Evolutionary conservation across 2,797 vertebrate species (phyloP), one percentile per base, ranked within the genome.

Genomic region (Eospalax fontanierii): DNA sequence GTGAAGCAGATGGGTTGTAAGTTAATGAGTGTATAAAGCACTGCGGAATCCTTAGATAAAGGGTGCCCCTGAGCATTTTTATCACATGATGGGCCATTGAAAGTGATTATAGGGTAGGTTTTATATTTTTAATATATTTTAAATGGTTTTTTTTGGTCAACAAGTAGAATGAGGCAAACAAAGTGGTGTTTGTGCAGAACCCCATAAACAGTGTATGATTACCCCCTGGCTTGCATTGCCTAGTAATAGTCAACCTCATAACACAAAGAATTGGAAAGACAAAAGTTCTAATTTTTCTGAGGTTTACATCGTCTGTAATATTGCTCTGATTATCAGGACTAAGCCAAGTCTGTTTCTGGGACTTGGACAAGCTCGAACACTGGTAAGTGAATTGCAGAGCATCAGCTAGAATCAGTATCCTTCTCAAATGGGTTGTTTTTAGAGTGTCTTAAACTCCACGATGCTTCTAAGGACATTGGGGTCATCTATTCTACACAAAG

Each of bases 51-150:
- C 92, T 93, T 61, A 81, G 71, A 92, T 87, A 94, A 92, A 96
- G 84, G 40, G 57, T 90, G 68, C 79, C 65, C 90, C 33, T 78
- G 93, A 76, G 93, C 90, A 88, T 8, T 86, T n/a, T 43, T 94
- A 87, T 92, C 94, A 96, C 15, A 63, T 87, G 95, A 83, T 16
- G 54, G 73, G 79, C 59, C 38, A 43, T 66, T 54, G 61, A 61
- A 46, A 68, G 28, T 93, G 95, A 82, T 87, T 78, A 61, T n/a
- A 82, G 75, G 65, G 59, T 46, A 93, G 70, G 70, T 81, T 97
- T 97, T 96, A 95, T 96, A 94, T 95, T 95, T 97, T 95, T 80
- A 95, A 94, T 96, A 93, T 96, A 84, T 95, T 96, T 86, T 81
- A 83, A 97, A 83, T 74, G 46, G 7, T 46, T 76, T 83, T 88